phyloP scores from a whole-genome alignment of 2,797 vertebrate species.

The Spinus olivaceus region DNA sequence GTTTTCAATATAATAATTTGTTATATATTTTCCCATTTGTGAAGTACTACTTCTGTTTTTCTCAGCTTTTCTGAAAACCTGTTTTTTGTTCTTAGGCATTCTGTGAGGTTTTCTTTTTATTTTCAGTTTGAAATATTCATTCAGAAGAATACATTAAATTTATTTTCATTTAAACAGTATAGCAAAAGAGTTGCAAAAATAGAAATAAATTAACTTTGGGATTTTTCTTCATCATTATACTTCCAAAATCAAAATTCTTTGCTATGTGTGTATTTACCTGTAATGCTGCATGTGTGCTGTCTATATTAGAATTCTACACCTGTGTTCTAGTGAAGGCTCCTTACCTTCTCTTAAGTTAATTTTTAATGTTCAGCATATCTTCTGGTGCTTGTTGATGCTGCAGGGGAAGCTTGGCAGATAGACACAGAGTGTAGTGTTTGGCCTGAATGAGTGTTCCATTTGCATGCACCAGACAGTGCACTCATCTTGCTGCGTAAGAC shows the following conservation, averaged over 20 bases:
- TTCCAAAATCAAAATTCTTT: not conserved
- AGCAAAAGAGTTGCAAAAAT: not conserved
- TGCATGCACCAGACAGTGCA: not conserved
- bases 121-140: not conserved
- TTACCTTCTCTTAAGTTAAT: not conserved
- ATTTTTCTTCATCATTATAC: not conserved
- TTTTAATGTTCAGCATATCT: not conserved
- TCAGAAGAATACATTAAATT: not conserved
- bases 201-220: not conserved
- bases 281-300: not conserved
- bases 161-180: not conserved
- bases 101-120: rapidly evolving
- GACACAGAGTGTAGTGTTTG: not conserved
- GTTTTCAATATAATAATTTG: not conserved
- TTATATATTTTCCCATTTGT: not conserved
- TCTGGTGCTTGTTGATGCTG: not conserved
- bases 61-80: not conserved
- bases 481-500: not conserved
- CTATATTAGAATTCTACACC: not conserved
- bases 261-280: rapidly evolving
- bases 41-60: not conserved
- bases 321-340: not conserved
- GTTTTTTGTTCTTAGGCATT: not conserved
- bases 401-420: not conserved
- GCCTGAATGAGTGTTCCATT: not conserved